phyloP scores from a whole-genome alignment of 2,797 vertebrate species.

The Clarias laeviceps region DNA sequence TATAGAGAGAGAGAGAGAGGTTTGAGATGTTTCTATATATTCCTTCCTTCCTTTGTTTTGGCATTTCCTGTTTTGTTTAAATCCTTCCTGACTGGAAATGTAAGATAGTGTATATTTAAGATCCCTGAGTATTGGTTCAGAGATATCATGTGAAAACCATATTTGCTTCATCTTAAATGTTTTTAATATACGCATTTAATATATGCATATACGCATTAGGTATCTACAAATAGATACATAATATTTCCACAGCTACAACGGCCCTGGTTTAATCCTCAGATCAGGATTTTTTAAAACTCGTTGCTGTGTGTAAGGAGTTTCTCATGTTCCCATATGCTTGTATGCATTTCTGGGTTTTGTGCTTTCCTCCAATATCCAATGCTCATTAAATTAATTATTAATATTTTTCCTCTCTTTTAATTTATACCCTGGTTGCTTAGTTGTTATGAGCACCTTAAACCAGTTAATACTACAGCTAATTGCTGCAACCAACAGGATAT shows the following conservation, averaged over 20 bases:
- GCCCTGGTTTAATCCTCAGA: background rate
- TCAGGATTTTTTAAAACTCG: background rate
- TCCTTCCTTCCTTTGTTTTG: conserved; percentile 22
- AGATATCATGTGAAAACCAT: background rate
- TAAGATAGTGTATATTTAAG: conserved; percentile 13
- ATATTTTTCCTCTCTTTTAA: background rate
- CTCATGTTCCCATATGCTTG: background rate
- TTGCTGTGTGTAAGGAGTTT: background rate
- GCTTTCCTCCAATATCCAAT: background rate
- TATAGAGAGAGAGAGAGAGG: conserved; percentile 21
- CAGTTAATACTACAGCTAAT: background rate
- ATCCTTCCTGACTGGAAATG: conserved; percentile 30
- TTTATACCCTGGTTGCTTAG: background rate
- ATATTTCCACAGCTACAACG: no score
- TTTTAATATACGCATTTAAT: background rate
- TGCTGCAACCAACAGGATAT: background rate
- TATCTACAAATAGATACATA: background rate
- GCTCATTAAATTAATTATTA: background rate
- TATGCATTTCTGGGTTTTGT: background rate
- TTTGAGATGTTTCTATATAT: conserved; percentile 21
- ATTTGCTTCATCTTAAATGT: background rate
- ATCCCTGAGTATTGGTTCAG: conserved; percentile 9
- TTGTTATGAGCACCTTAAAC: background rate
- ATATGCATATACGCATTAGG: background rate
- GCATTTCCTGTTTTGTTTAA: conserved; percentile 47